Evolutionary conservation across 2,888 invertebrate genomes (phyloP).

Genomic region (Danaus chrysippus): DNA sequence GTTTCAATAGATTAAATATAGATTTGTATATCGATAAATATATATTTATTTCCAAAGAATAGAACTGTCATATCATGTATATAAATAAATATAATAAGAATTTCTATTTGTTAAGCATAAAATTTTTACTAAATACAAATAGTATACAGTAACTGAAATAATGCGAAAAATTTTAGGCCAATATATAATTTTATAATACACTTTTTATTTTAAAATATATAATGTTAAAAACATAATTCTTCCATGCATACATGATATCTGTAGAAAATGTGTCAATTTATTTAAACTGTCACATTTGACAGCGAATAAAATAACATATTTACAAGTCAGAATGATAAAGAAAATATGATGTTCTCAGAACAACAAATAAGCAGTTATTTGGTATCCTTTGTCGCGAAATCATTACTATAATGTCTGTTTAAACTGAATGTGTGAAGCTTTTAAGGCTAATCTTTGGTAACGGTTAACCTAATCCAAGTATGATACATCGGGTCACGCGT

Average conservation of each 20-base stretch:
- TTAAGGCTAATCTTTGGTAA: slow-evolving; percentile 3
- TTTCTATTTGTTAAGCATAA: no score
- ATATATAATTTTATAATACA: no score
- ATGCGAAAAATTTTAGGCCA: no score
- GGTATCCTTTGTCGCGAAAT: slow-evolving; percentile 28
- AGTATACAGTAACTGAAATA: no score
- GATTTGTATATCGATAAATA: slow-evolving; percentile 2
- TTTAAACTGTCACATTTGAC: slow-evolving; percentile 2
- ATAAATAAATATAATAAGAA: no score
- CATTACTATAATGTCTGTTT: slow-evolving; percentile 13
- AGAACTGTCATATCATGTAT: no score
- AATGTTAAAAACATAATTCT: no score
- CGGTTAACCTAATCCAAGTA: not conserved
- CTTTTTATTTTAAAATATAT: no score
- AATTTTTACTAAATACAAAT: no score
- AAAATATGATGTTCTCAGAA: slow-evolving; percentile 20
- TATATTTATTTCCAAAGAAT: not conserved
- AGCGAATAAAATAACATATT: slow-evolving; percentile 2
- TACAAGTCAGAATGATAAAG: not conserved
- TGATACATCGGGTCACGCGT: not conserved
- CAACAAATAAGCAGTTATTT: slow-evolving; percentile 25
- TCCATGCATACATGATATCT: no score
- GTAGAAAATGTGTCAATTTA: not conserved
- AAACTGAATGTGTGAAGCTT: slow-evolving; percentile 15
- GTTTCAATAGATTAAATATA: slow-evolving; percentile 17